Conservation (phyloP, 2,113 vertebrate genomes). For the Peromyscus californicus region DNA sequence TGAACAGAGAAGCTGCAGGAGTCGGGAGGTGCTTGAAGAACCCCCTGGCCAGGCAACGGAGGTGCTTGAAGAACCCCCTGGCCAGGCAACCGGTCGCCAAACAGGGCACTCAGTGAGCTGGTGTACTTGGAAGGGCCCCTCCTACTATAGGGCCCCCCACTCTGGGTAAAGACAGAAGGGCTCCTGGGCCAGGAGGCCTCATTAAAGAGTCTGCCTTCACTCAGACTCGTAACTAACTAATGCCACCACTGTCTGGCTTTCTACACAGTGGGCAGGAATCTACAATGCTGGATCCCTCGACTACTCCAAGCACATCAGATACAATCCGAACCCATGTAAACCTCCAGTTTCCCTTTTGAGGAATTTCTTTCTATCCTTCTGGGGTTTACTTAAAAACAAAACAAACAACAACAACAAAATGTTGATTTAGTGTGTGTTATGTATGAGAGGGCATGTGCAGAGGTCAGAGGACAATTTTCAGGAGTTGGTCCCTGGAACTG, state of each 20-base stretch:
- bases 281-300: fast-evolving
- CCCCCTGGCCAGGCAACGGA: background rate
- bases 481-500: too few species aligned
- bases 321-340: background rate
- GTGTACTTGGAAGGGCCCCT: fast-evolving
- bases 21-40: background rate
- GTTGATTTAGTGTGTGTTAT: background rate
- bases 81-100: background rate
- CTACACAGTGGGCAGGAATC: fast-evolving
- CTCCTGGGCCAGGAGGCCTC: background rate
- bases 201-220: background rate
- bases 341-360: background rate
- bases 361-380: background rate
- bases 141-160: too few species aligned
- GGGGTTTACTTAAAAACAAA: background rate
- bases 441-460: fast-evolving
- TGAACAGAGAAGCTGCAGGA: background rate
- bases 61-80: background rate
- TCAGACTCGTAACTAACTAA: background rate
- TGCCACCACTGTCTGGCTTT: background rate
- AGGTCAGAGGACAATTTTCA: background rate
- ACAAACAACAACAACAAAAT: background rate
- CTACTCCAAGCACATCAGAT: background rate
- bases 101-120: fast-evolving
- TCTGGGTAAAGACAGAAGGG: fast-evolving